A percentile compares a stretch with the other conserved stretches of the same genome.
Conservation (phyloP, 1,140 invertebrate species). For the Physella acuta region DNA sequence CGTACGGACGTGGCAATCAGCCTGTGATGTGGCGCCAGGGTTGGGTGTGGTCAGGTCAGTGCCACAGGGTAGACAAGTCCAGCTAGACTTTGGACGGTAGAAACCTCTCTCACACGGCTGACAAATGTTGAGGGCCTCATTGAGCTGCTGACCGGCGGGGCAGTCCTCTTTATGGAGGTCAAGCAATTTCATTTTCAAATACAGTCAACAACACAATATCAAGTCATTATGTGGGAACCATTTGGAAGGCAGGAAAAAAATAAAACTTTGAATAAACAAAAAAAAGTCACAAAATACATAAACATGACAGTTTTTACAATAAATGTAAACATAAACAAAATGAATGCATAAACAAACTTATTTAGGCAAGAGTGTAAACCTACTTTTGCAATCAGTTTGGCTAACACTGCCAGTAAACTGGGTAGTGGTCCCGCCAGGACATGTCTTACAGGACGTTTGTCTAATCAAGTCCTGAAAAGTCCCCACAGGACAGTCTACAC, state of each 20-base stretch:
- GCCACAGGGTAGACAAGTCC: background rate
- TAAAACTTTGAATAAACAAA: no score
- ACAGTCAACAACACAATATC: no score
- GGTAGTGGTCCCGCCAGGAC: constrained; percentile 31
- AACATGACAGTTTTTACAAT: no score
- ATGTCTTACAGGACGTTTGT: constrained; percentile 32
- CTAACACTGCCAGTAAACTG: constrained; percentile 25
- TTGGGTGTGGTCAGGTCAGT: background rate
- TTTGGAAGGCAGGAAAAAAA: no score
- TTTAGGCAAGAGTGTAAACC: constrained; percentile 18
- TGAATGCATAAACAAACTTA: no score
- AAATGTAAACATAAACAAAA: no score
- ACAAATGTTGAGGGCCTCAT: background rate
- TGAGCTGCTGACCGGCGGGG: background rate
- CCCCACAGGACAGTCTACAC: constrained; percentile 85
- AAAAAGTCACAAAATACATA: no score
- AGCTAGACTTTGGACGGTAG: background rate
- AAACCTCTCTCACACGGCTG: background rate
- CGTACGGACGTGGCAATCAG: no score
- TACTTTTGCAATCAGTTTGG: constrained; percentile 36
- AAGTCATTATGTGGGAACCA: no score
- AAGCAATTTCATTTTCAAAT: no score
- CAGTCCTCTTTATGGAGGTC: constrained; percentile 7
- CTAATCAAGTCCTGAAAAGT: constrained; percentile 81
- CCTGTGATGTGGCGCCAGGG: background rate